Evolutionary conservation across 2,113 vertebrate species (phyloP).

Genomic region (Catharus bicknelli): DNA sequence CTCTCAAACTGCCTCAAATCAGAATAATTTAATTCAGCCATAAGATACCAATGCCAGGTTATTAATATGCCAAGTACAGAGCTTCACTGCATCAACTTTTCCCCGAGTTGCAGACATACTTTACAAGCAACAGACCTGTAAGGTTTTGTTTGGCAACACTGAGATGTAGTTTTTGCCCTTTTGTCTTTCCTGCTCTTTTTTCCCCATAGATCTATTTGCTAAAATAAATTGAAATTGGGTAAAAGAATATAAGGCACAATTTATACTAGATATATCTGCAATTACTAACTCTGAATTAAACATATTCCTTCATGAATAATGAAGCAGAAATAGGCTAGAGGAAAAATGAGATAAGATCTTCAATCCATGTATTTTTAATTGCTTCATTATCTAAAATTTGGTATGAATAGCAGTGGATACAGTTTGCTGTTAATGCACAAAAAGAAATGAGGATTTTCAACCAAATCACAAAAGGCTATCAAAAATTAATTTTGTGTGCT

Average conservation of each 20-base stretch:
- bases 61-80: neutral
- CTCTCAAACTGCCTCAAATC: neutral
- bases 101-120: neutral
- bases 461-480: conserved; percentile 85
- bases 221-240: conserved; percentile 81
- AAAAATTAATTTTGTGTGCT: conserved; percentile 87
- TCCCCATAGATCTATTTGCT: conserved; percentile 77
- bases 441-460: conserved; percentile 81
- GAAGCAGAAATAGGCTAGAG: conserved; percentile 79
- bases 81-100: neutral
- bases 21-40: neutral
- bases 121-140: conserved; percentile 12
- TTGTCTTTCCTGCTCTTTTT: conserved; percentile 39
- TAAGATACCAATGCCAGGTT: neutral
- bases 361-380: conserved; percentile 87
- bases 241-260: conserved; percentile 76
- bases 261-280: conserved; percentile 81
- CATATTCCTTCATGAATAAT: conserved; percentile 84
- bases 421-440: conserved; percentile 80
- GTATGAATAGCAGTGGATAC: conserved; percentile 80
- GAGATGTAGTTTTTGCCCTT: conserved; percentile 52
- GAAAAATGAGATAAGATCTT: conserved; percentile 84
- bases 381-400: conserved; percentile 85
- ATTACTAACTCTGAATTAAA: conserved; percentile 84
- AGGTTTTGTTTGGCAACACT: conserved; percentile 48